Evolutionary conservation across 2,113 vertebrate genomes (phyloP).

Genomic region (Ivindomyrus marchei): DNA sequence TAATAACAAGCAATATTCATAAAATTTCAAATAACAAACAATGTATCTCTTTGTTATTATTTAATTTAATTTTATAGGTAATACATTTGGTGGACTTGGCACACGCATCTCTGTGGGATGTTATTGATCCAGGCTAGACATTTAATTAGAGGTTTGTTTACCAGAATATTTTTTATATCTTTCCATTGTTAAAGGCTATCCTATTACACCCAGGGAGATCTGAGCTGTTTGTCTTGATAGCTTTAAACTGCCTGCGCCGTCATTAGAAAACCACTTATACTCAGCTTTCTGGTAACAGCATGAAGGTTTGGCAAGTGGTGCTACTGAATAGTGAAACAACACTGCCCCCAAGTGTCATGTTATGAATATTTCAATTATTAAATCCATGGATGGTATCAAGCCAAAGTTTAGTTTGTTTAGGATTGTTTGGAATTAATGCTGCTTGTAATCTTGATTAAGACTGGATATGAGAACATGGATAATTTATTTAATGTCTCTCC

Average conservation of each 20-base stretch:
- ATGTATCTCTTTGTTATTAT: not conserved
- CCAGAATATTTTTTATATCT: not conserved
- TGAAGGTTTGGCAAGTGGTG: not conserved
- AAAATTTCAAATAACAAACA: not conserved
- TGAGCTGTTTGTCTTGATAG: not conserved
- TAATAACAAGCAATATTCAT: not conserved
- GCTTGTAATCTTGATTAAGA: not conserved
- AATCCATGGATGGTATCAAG: not conserved
- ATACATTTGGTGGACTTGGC: not conserved
- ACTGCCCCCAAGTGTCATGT: constrained; percentile 6
- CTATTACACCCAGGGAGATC: not conserved
- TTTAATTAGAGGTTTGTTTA: constrained; percentile 3
- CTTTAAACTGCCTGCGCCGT: not conserved
- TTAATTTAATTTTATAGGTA: not conserved
- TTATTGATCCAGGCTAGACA: not conserved
- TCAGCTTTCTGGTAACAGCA: not conserved
- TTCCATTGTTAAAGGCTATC: constrained; percentile 8
- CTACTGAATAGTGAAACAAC: not conserved
- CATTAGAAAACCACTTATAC: not conserved
- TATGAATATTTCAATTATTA: not conserved
- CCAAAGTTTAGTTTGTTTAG: not conserved
- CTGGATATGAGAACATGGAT: not conserved
- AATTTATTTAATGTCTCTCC: not conserved
- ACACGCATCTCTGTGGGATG: not conserved
- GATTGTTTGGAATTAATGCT: not conserved